These are phyloP conservation scores for Heliconius charithonia DNA, from an alignment of 2,888 invertebrate species.

Conservation along the genomic window DNA sequence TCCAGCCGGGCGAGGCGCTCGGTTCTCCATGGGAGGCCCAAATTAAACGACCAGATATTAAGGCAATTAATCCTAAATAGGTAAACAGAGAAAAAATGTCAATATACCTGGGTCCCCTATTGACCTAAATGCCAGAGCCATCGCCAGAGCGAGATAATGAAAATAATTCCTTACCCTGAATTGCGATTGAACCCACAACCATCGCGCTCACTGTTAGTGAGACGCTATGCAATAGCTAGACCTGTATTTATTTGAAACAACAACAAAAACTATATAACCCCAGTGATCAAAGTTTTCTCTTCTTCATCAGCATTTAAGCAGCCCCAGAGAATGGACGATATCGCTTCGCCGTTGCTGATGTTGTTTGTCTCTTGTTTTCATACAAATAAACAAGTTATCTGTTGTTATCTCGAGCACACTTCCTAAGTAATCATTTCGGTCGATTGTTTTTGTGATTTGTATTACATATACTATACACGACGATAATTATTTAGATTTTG, in stretches of 20 bases:
- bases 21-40: too few species aligned
- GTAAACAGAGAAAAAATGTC: too few species aligned
- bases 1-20: too few species aligned
- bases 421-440: slow-evolving; percentile 22
- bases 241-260: not conserved
- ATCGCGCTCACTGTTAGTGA: too few species aligned
- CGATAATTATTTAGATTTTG: not conserved
- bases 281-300: not conserved
- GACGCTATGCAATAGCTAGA: not conserved
- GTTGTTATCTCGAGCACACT: slow-evolving; percentile 23
- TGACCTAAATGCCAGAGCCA: too few species aligned
- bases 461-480: not conserved
- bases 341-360: slow-evolving; percentile 9
- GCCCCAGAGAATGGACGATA: slow-evolving; percentile 6
- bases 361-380: slow-evolving; percentile 28
- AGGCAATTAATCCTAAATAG: too few species aligned
- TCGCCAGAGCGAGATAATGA: too few species aligned
- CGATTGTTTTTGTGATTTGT: slow-evolving; percentile 5
- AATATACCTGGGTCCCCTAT: too few species aligned
- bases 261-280: not conserved
- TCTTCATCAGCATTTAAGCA: slow-evolving; percentile 16
- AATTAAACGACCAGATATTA: too few species aligned
- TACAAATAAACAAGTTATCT: slow-evolving; percentile 31
- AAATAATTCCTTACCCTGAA: too few species aligned
- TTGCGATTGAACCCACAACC: too few species aligned